Evolutionary conservation across 1,140 invertebrate species (phyloP).

Genomic region (Geopemphigus sp.): DNA sequence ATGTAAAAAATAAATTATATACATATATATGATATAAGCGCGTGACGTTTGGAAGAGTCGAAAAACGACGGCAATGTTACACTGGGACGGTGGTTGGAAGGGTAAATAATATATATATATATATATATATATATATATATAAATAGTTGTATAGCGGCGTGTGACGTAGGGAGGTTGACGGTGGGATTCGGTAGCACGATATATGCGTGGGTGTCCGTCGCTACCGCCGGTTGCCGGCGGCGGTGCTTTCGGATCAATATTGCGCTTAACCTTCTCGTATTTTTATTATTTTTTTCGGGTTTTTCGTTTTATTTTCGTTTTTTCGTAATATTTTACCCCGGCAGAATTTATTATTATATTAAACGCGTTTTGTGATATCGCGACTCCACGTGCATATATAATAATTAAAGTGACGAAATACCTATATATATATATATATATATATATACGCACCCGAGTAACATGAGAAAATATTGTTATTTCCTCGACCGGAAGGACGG

Average conservation of each 20-base stretch:
- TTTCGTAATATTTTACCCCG: not conserved
- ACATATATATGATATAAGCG: too few relatives aligned
- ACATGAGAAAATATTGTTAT: too few relatives aligned
- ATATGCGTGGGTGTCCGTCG: constrained; percentile 42
- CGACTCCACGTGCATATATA: not conserved
- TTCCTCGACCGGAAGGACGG: too few relatives aligned
- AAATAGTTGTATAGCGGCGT: not conserved
- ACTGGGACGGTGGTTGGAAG: not conserved
- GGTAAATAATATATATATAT: not conserved
- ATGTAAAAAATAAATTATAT: too few relatives aligned
- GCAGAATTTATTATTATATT: not conserved
- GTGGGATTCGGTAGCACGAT: constrained; percentile 10
- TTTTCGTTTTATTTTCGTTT: not conserved
- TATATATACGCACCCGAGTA: too few relatives aligned
- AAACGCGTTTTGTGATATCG: not conserved
- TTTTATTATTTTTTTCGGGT: constrained; percentile 23
- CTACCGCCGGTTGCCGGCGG: constrained; percentile 11
- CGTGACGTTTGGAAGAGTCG: not conserved
- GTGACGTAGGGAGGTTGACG: not conserved
- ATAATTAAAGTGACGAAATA: too few relatives aligned
- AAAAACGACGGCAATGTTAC: constrained; percentile 3
- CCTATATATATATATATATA: too few relatives aligned
- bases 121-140: not conserved
- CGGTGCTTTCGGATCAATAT: constrained; percentile 47
- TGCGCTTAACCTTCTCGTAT: constrained; percentile 42